These are phyloP conservation scores for Matsumurasca onukii DNA, from an alignment of 1,140 invertebrate species.

Conservation along the genomic window DNA sequence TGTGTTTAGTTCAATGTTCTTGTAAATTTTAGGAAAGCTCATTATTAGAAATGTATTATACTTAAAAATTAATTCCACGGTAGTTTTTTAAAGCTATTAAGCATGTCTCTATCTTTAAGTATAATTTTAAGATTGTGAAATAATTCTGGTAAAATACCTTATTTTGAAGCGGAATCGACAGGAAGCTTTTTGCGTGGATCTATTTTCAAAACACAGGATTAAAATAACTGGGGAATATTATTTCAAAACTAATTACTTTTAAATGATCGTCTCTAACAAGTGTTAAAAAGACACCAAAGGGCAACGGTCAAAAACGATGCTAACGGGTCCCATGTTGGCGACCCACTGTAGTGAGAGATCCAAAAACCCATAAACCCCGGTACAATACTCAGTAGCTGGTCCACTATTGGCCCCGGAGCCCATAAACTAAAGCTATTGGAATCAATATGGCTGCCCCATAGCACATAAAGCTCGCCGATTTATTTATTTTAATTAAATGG, in stretches of 20 bases:
- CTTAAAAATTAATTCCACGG: no score
- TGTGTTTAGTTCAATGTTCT: no score
- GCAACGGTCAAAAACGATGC: neutral
- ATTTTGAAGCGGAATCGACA: neutral
- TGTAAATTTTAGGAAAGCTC: no score
- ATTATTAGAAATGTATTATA: no score
- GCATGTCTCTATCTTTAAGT: no score
- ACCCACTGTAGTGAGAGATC: neutral
- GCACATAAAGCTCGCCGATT: neutral
- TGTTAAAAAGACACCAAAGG: no score
- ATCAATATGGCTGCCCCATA: slow-evolving; percentile 7
- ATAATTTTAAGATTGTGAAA: no score
- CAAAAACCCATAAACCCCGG: neutral
- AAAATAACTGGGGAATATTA: neutral
- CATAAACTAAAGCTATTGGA: slow-evolving; percentile 8
- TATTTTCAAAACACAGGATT: neutral
- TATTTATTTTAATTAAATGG: slow-evolving; percentile 21
- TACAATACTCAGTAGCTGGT: neutral
- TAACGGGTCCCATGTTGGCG: neutral
- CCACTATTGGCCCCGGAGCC: neutral
- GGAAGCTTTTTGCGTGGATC: neutral
- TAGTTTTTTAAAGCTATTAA: no score
- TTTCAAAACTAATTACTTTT: neutral
- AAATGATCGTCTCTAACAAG: no score
- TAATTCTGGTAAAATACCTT: neutral